Base-by-base conservation (phyloP, 2,888 invertebrate species). In the Drosophila ochracea region DNA sequence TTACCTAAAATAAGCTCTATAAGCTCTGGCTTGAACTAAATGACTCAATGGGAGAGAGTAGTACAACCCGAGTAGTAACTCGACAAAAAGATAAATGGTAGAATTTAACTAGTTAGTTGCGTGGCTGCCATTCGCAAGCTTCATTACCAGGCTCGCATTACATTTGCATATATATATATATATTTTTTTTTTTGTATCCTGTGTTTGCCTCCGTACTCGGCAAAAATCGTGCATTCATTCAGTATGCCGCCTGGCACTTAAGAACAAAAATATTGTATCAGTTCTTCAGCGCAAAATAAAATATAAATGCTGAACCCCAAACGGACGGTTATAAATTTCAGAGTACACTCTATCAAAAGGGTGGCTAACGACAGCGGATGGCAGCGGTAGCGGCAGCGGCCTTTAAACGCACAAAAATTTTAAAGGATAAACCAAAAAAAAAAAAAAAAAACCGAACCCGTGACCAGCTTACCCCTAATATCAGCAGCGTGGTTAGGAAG, bases 381-480 rank as follows among this genome's bases (percentile, higher is more conserved):
- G 63, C 53, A 73, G 61, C 43, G 57, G 55, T 58, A 66, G 55
- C 43, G 37, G 64, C 49, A 76, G 59, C 50, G 57, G 78, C 73
- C 76, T 85, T 89, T 78, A 88, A 88, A 83, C 84, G 86, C 86
- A 90, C 91, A 91, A 85, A 82, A 89, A n/a, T n/a, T 85, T 85
- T 91, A 79, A 84, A 78, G 84, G 66, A 64, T 33, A 77, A 31
- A 4, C 21, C 55, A 59, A 58, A 9, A 59, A 58, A 16, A n/a
- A 68, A 60, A 58, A 30, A 30, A 30, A 25, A 25, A 30, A 6
- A 7, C 58, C 50, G 43, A 50, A 13, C n/a, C 33, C 43, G 47
- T 57, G 41, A 21, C 50, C 41, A 28, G 54, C 43, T 37, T 57
- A 33, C 35, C 60, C 68, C 37, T 59, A 41, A 64, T 66, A 67